Evolutionary conservation across 2,113 vertebrate genomes (phyloP).

Genomic region (Vidua chalybeata): DNA sequence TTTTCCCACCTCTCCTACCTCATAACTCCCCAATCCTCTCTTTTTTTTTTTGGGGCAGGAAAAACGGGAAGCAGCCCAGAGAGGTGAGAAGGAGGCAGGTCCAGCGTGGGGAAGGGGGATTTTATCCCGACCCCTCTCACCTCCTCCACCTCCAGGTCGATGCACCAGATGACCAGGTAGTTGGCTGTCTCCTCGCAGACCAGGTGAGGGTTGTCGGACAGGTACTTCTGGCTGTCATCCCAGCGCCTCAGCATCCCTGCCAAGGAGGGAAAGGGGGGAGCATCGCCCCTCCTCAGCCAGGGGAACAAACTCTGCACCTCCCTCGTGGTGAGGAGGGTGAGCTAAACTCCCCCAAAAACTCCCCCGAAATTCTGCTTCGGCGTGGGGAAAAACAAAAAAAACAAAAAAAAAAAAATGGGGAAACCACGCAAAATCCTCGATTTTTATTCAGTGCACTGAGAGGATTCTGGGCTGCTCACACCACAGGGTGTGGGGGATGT

Average conservation of each 20-base stretch:
- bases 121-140: slow-evolving; percentile 42
- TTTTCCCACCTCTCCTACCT: no score
- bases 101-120: neutral
- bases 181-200: slow-evolving; percentile 95
- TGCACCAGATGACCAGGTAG: slow-evolving; percentile 96
- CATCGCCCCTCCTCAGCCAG: rapidly evolving
- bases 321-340: neutral
- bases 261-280: no score
- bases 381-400: no score
- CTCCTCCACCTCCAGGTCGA: slow-evolving; percentile 95
- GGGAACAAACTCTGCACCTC: no score
- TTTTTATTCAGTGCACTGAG: rapidly evolving
- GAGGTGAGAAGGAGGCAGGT: neutral
- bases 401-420: neutral
- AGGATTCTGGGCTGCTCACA: rapidly evolving
- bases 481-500: rapidly evolving
- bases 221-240: slow-evolving; percentile 95
- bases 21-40: neutral
- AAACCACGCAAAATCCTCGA: neutral
- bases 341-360: neutral
- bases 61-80: neutral
- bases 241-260: slow-evolving; percentile 92
- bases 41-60: neutral
- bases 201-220: slow-evolving; percentile 87
- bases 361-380: neutral